Percentiles rank a stretch among this genome's conserved stretches.
Evolutionary conservation across 2,113 vertebrate species (phyloP).

Genomic region (Mesoclemmys tuberculata): DNA sequence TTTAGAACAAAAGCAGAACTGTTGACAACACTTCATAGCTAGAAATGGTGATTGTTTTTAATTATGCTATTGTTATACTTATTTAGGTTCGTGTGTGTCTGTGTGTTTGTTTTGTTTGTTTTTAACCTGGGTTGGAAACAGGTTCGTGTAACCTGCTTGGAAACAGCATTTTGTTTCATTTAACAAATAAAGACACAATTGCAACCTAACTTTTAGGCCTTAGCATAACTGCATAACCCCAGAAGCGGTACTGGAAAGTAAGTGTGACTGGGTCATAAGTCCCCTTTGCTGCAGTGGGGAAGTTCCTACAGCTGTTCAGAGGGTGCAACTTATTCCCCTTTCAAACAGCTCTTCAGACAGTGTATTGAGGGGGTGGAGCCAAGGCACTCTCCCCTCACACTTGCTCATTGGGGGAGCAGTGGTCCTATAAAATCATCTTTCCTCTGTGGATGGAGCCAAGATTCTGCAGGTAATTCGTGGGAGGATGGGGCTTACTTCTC

Average conservation of each 20-base stretch:
- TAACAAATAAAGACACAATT: too few relatives aligned
- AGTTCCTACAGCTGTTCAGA: slow-evolving; percentile 27
- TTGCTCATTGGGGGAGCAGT: not conserved
- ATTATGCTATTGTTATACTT: not conserved
- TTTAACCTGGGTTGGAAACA: too few relatives aligned
- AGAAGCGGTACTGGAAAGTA: not conserved
- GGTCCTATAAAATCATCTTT: not conserved
- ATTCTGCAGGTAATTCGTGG: not conserved
- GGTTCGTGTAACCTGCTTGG: too few relatives aligned
- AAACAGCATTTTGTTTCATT: too few relatives aligned
- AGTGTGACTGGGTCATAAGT: slow-evolving; percentile 1
- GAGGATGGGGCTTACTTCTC: not conserved
- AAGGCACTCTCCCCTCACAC: slow-evolving; percentile 35
- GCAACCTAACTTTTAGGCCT: not conserved
- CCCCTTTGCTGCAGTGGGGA: slow-evolving; percentile 34
- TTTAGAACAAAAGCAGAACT: not conserved
- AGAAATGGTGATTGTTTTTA: not conserved
- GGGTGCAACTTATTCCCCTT: slow-evolving; percentile 40
- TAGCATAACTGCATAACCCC: not conserved
- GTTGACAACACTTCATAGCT: not conserved
- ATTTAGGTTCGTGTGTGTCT: not conserved
- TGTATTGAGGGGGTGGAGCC: not conserved
- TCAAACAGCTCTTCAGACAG: slow-evolving; percentile 59
- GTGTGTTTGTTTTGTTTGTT: too few relatives aligned
- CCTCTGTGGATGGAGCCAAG: not conserved